Evolutionary conservation across 2,888 invertebrate genomes (phyloP), one percentile per base, ranked within the genome.

Genomic region (Pammene fasciana): DNA sequence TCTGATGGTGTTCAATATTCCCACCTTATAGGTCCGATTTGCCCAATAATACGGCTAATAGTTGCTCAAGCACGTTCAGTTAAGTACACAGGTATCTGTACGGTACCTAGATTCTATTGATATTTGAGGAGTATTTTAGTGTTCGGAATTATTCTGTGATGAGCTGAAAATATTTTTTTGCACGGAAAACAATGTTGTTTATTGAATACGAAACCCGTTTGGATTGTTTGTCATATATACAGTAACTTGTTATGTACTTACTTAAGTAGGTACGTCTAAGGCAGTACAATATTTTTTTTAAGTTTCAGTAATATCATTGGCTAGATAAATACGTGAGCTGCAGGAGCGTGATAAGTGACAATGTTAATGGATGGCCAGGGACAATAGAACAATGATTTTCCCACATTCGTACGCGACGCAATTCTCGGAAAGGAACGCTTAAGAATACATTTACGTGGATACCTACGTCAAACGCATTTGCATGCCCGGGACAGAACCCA

Each of bases 341-440:
- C 76, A 78, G 78, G 86, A 80, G 85, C 88, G 85, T 88, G 89
- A 86, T 86, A 83, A 82, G 78, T 80, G 76, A 75, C 79, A 81
- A 83, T 83, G 82, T 83, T 88, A 88, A 89, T 88, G 83, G 79
- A 79, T 83, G 82, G 76, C 77, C 79, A 82, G 74, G 83, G 80
- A 91, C 92, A 92, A 90, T 91, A 83, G 90, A 91, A 92, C 92
- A 91, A 92, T 90, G 87, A 79, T 76, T 82, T 86, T 90, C 90
- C 84, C 90, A 90, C 86, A 86, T 86, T 84, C 86, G 85, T 81
- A 84, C 83, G 80, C 80, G 72, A 75, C 71, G 72, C 65, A 80
- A 76, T 89, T 88, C 89, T 84, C 72, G 79, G 86, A 86, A 88
- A 84, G 78, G 74, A 74, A 74, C 71, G 73, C 73, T 75, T 76